Base-by-base conservation (phyloP, 23 tunicate species). In the Ascidia mentula region DNA sequence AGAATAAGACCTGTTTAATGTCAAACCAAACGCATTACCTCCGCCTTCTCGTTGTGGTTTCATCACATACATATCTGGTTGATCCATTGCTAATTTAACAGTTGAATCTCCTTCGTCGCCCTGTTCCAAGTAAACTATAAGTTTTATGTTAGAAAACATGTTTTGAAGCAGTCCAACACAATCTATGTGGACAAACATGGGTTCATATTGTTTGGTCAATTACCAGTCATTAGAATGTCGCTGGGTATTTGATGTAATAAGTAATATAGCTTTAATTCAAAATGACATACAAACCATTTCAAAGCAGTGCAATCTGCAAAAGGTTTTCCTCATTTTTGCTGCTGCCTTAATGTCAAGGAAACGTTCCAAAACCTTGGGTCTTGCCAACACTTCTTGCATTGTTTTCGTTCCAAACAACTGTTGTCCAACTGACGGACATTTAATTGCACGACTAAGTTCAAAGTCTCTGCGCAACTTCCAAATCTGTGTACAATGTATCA, bases 41-140 rank as follows among this genome's bases (percentile, higher is more conserved):
- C 98, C 98, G 4, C 98, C 98, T 88, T 93, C 98, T 7, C 92
- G 80, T 72, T 93, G 98, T 24, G 98, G 98, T 77, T 93, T 93
- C 65, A 93, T 60, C 0, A 93, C 98, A 81, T 46, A 93, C 30
- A 80, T 42, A 5, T 84, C 89, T 5, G 98, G 90, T 72, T 69
- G 37, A 35, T 74, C 35, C 32, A 88, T 38, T 6, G 91, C 93
- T 46, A 69, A 69, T 0, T 84, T 34, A 12, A 93, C 87, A 1
- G 89, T 84, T 38, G 40, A 77, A 80, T 93, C 94, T 31, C 98
- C 98, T 12, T 78, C 92, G 6, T 37, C 17, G 61, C 74, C 79
- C 92, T 87, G n/a, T 5, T n/a, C n/a, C n/a, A n/a, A n/a, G n/a
- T n/a, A n/a, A n/a, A n/a, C n/a, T n/a, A n/a, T n/a, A n/a, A n/a